Conservation (phyloP, 2,797 vertebrate genomes). For the Oreonectes daqikongensis region DNA sequence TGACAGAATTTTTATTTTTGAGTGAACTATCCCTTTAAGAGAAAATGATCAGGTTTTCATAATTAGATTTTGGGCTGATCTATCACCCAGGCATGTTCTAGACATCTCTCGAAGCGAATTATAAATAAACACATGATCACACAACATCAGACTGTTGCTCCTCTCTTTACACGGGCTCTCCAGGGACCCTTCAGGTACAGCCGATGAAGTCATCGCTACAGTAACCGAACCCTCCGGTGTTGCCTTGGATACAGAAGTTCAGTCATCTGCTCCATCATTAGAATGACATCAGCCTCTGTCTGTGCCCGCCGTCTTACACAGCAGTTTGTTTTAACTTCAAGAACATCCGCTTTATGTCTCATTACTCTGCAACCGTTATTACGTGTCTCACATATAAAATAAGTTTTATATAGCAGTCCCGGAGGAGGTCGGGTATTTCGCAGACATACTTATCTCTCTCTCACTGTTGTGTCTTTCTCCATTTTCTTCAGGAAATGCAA, state of each 20-base stretch:
- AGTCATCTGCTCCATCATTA: constrained; percentile 53
- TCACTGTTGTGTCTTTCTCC: constrained; percentile 14
- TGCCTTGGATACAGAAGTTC: constrained; percentile 52
- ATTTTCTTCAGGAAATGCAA: constrained; percentile 67
- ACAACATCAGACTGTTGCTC: constrained; percentile 43
- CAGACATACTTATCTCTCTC: background rate
- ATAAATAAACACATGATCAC: constrained; percentile 50
- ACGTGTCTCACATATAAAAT: background rate
- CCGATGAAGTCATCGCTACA: constrained; percentile 52
- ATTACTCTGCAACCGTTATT: background rate
- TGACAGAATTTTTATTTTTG: too few relatives aligned
- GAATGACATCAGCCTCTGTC: constrained; percentile 57
- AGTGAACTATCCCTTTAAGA: too few relatives aligned
- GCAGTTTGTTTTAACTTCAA: background rate
- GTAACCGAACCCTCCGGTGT: constrained; percentile 38
- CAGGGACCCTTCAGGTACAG: constrained; percentile 53
- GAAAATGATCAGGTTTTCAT: too few relatives aligned
- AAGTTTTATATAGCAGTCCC: background rate
- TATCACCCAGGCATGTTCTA: background rate
- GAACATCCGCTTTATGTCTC: constrained; percentile 1
- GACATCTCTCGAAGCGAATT: constrained; percentile 24
- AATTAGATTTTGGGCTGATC: background rate
- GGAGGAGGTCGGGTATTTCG: background rate
- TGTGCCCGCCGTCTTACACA: constrained; percentile 33
- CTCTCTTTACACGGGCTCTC: constrained; percentile 43